Evolutionary conservation across 2,888 invertebrate genomes (phyloP), one percentile per base, ranked within the genome.

Genomic region (Amphimallon solstitiale): DNA sequence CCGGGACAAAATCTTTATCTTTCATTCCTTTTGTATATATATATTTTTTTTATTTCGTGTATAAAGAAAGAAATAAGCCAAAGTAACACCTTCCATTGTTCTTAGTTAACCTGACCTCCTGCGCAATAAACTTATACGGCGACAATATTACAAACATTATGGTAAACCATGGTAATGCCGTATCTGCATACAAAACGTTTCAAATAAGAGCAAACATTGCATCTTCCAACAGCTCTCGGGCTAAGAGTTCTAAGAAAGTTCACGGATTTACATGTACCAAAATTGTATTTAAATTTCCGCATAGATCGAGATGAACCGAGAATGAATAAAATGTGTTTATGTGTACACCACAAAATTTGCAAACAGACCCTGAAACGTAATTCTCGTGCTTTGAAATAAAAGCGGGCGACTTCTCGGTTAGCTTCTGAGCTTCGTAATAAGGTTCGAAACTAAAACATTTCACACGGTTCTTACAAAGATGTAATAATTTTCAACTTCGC

Each of bases 271-370:
- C 79, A 79, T 79, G 76, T 77, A 76, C 80, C 79, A 80, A 80
- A 80, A 79, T 75, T 73, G 77, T 80, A 80, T 80, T 80, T 73
- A 79, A 80, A 80, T 80, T 75, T 75, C 68, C 19, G 71, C 68
- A 72, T 74, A 76, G 74, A 76, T 76, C 69, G 72, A 73, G 75
- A 75, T 74, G 69, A 68, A 71, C 70, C 70, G 71, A 73, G 70
- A 65, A 71, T 67, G 65, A 68, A 68, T 45, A 45, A 45, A 45
- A 45, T 45, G 43, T 43, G 43, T 43, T 10, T 45, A 19, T 45
- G 19, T 45, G 19, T 45, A 2, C 29, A 43, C 43, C n/a, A 23
- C 66, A 52, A 75, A 74, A 76, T 77, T 77, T 76, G 75, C 76
- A 76, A 75, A 76, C 77, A 76, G 74, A 74, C 71, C 70, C 69